These are phyloP conservation scores for Molossus molossus DNA, from an alignment of 2,797 vertebrate species.

Conservation along the genomic window DNA sequence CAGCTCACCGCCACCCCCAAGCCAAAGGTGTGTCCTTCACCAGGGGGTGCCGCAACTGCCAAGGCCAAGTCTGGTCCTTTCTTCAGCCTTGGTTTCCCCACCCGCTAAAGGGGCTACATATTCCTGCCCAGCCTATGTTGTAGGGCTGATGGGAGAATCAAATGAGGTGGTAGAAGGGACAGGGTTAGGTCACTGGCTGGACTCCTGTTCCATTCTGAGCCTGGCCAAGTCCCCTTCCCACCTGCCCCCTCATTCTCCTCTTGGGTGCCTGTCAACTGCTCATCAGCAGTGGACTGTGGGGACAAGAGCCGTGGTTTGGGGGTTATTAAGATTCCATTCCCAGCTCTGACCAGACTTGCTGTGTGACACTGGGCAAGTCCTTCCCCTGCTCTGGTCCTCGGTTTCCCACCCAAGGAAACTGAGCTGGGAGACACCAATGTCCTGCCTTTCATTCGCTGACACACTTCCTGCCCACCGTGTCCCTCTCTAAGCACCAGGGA, in stretches of 20 bases:
- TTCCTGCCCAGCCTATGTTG: neutral
- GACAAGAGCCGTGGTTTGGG: constrained; percentile 32
- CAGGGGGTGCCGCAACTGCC: neutral
- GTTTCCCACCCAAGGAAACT: constrained; percentile 47
- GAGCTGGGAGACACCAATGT: constrained; percentile 36
- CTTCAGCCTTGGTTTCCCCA: constrained; percentile 55
- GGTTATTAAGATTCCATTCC: neutral
- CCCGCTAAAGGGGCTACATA: neutral
- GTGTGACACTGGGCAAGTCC: constrained; percentile 42
- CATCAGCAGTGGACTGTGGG: constrained; percentile 26
- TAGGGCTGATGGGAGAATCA: neutral
- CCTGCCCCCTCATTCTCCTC: neutral
- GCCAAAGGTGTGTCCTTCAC: constrained; percentile 32
- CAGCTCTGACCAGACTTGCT: constrained; percentile 36
- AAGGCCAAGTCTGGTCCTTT: neutral
- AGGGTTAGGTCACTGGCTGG: neutral
- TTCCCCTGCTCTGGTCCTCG: neutral
- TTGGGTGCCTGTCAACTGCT: constrained; percentile 72
- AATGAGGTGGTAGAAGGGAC: neutral
- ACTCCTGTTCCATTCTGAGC: neutral
- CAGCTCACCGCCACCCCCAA: neutral
- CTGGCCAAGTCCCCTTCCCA: neutral
- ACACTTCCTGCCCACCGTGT: constrained; percentile 46
- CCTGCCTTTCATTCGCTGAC: constrained; percentile 55
- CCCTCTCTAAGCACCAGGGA: constrained; percentile 54